Conservation (phyloP, 2,797 vertebrate species). For the Serranus cabrilla region DNA sequence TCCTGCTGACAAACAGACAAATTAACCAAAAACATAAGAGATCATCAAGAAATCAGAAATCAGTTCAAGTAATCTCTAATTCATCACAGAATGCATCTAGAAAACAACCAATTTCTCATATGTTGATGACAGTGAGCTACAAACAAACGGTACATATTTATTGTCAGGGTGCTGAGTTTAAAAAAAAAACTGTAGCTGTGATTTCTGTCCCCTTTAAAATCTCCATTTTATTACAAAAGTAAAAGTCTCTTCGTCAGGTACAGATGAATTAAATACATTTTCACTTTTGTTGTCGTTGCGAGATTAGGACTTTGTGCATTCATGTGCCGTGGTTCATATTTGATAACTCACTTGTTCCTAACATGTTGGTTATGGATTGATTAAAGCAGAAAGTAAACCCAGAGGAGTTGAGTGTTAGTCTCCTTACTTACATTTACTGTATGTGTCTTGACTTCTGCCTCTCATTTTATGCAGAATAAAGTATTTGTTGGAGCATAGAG, state of each 20-base stretch:
- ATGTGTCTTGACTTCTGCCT: background rate
- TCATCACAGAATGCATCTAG: too few species aligned
- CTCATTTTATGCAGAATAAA: background rate
- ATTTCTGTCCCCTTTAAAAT: background rate
- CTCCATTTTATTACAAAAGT: background rate
- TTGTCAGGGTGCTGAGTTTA: background rate
- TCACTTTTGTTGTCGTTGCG: too few species aligned
- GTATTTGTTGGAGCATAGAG: background rate
- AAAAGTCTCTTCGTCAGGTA: background rate
- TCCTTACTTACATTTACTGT: background rate
- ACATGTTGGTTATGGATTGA: background rate
- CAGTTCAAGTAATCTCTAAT: too few species aligned
- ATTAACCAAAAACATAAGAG: too few species aligned
- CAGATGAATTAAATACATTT: background rate
- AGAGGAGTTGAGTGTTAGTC: background rate
- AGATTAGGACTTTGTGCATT: too few species aligned
- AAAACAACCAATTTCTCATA: too few species aligned
- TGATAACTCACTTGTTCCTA: background rate
- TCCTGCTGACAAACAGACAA: too few species aligned
- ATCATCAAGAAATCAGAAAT: too few species aligned
- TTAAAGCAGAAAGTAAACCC: slow-evolving; percentile 8
- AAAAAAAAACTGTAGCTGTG: background rate
- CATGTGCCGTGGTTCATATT: too few species aligned
- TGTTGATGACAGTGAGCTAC: too few species aligned
- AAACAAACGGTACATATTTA: background rate